phyloP scores from a whole-genome alignment of 2,797 vertebrate species.

The Cryptoblepharus egeriae region DNA sequence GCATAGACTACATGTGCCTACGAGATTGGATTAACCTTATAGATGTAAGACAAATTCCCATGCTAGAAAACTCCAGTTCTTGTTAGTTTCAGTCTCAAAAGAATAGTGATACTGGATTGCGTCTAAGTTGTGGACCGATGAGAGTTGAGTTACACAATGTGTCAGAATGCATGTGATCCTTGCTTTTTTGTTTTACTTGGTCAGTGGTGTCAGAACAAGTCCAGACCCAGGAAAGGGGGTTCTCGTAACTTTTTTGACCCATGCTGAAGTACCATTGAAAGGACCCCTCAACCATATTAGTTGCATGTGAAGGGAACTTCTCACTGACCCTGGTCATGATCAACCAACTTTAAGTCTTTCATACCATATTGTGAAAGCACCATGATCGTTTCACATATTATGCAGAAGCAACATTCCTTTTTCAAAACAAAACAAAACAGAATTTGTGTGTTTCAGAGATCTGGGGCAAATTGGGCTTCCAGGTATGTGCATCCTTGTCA shows the following conservation, averaged over 20 bases:
- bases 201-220: no score
- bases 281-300: no score
- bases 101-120: neutral
- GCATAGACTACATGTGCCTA: neutral
- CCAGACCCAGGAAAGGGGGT: no score
- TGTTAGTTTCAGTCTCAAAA: neutral
- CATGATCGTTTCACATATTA: neutral
- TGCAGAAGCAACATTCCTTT: neutral
- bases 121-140: neutral
- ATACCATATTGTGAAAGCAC: neutral
- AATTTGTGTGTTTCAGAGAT: neutral
- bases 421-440: no score
- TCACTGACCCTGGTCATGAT: no score
- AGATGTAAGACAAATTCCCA: neutral
- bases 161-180: no score
- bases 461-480: neutral
- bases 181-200: no score
- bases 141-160: neutral
- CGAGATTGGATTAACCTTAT: neutral
- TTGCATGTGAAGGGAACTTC: no score
- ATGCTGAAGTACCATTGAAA: no score
- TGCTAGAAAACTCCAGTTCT: neutral
- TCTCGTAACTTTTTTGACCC: no score
- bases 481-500: neutral
- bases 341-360: no score